Conservation (phyloP, 2,113 vertebrate species). For the Cettia cetti region DNA sequence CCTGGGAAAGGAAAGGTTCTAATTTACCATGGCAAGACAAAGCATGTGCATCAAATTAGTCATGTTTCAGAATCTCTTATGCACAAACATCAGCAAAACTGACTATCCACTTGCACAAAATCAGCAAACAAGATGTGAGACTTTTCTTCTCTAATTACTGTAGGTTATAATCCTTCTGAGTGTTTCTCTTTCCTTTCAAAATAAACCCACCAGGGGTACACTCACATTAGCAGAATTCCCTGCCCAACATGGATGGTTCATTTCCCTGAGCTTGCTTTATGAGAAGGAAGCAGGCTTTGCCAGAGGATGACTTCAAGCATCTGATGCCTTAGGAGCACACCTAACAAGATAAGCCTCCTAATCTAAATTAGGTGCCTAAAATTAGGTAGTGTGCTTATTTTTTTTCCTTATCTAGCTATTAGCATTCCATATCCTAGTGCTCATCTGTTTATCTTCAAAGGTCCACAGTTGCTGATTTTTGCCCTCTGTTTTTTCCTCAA, state of each 20-base stretch:
- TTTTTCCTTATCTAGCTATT: neutral
- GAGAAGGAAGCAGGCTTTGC: neutral
- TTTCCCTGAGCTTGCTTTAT: neutral
- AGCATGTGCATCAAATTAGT: neutral
- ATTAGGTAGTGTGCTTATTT: neutral
- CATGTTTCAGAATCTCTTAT: neutral
- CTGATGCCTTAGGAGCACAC: neutral
- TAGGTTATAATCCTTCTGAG: neutral
- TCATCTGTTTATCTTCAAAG: neutral
- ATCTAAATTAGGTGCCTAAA: neutral
- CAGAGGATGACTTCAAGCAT: neutral
- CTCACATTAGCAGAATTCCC: neutral
- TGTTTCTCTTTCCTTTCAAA: neutral
- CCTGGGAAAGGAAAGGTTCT: neutral
- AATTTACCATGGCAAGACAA: neutral
- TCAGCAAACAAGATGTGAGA: neutral
- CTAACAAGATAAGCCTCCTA: neutral
- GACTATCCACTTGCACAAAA: neutral
- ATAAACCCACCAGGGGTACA: rapidly evolving
- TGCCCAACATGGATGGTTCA: neutral
- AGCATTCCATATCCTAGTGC: neutral
- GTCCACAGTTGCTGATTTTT: neutral
- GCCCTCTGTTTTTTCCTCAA: neutral
- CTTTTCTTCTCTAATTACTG: neutral
- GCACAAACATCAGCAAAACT: neutral